Evolutionary conservation across 2,113 vertebrate genomes (phyloP).

Genomic region (Aspiorhynchus laticeps): DNA sequence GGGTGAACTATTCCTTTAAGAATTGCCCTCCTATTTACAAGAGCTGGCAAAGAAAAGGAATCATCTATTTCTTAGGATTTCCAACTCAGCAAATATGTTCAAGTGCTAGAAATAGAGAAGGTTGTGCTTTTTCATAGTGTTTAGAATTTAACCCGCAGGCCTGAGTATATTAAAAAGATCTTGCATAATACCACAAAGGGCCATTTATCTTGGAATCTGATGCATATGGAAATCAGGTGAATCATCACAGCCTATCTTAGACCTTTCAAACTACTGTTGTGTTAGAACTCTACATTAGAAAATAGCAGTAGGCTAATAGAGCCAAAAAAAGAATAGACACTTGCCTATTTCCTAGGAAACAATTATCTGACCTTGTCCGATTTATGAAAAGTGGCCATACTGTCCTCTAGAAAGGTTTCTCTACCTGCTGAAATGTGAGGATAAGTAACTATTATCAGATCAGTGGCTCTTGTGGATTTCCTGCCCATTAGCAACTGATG

Average conservation of each 20-base stretch:
- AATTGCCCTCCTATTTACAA: neutral
- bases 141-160: neutral
- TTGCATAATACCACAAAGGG: neutral
- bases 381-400: neutral
- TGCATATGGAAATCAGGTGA: neutral
- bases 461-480: neutral
- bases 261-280: neutral
- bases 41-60: neutral
- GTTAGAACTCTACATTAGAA: neutral
- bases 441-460: constrained; percentile 37
- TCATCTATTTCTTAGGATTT: neutral
- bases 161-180: neutral
- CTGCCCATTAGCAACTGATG: neutral
- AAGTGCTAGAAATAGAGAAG: neutral
- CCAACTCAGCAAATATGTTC: neutral
- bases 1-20: too few relatives aligned
- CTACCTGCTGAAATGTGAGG: constrained; percentile 16
- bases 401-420: neutral
- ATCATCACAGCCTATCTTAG: neutral
- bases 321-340: neutral
- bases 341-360: neutral
- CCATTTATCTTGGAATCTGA: neutral
- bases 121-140: neutral
- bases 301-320: neutral
- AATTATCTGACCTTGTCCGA: neutral